Base-by-base conservation (phyloP, 1,140 invertebrate species). In the Subanguina moxae region DNA sequence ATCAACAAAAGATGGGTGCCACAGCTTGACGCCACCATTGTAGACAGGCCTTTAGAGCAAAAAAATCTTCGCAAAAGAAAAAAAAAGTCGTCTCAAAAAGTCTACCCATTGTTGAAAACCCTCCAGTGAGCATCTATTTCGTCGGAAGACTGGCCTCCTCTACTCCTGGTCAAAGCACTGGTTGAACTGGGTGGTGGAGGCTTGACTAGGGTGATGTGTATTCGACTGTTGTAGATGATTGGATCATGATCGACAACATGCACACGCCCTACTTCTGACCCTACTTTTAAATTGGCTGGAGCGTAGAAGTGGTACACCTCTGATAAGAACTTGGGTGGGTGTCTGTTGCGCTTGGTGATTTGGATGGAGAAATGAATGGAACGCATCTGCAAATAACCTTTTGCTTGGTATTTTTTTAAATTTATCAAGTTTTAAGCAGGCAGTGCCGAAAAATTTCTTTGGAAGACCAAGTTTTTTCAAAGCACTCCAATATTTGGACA, bases 181-280 rank as follows among this genome's bases (percentile, higher is more conserved):
- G 30, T 15, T 42, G 5, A 27, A 52, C 48, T 15, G 17, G 8
- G 3, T 7, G 48, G n/a, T 5, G 48, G 48, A 52, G 48, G 3
- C 48, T 25, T 19, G 3, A 52, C 48, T 8, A 52, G 8, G 15
- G n/a, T 71, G 9, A 77, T 19, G 59, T 62, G 57, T 0, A 76
- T 48, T 43, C 78, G 74, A 8, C 71, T 75, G 38, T 76, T 76
- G 72, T 76, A 76, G 38, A 76, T 76, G 56, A 76, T 76, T 43
- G 74, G 74, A 57, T 76, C 73, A 28, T 71, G 57, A 52, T 76
- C 74, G 8, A 66, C 21, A 0, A 76, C 62, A 23, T 70, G 38
- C 13, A 78, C 56, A 15, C 43, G 42, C 3, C 76, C 74, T 42
- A 76, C 65, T 66, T 78, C 74, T n/a, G 59, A 42, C 8, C 76